Percentiles rank a stretch among this genome's conserved stretches.
phyloP scores from a whole-genome alignment of 2,797 vertebrate genomes.

The Acanthiza pusilla region DNA sequence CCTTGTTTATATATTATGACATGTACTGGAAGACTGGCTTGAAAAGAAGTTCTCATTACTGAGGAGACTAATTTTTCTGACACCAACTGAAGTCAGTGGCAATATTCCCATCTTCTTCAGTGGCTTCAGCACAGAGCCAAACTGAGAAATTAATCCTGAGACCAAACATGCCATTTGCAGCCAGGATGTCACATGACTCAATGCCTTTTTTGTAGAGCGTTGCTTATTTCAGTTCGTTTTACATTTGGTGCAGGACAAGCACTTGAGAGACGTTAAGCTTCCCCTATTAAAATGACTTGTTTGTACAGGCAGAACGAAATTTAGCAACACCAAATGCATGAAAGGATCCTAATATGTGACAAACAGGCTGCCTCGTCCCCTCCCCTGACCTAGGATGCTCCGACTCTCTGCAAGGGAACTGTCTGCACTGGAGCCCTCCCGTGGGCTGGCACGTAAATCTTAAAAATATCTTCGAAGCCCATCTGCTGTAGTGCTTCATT shows the following conservation, averaged over 20 bases:
- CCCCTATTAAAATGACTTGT: constrained; percentile 44
- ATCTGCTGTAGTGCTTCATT: constrained; percentile 67
- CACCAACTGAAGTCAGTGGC: background rate
- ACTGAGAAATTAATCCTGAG: constrained; percentile 9
- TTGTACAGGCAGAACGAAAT: constrained; percentile 38
- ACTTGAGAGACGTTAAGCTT: constrained; percentile 24
- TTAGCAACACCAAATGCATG: constrained; percentile 43
- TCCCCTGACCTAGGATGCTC: constrained; percentile 33
- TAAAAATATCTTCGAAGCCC: constrained; percentile 68
- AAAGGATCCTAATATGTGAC: constrained; percentile 56
- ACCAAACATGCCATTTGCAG: background rate
- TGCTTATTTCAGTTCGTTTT: background rate
- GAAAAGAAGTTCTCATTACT: background rate
- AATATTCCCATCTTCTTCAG: background rate
- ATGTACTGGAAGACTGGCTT: background rate
- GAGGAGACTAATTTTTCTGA: background rate
- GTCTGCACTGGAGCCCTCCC: constrained; percentile 62
- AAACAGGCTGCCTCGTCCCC: constrained; percentile 44
- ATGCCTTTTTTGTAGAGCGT: background rate
- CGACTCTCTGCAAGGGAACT: constrained; percentile 33
- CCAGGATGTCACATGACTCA: background rate
- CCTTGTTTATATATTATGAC: background rate
- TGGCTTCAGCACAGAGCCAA: background rate
- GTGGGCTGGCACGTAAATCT: constrained; percentile 64
- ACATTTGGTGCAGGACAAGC: background rate